Base-by-base conservation (phyloP, 2,113 vertebrate genomes). In the Pithys albifrons region DNA sequence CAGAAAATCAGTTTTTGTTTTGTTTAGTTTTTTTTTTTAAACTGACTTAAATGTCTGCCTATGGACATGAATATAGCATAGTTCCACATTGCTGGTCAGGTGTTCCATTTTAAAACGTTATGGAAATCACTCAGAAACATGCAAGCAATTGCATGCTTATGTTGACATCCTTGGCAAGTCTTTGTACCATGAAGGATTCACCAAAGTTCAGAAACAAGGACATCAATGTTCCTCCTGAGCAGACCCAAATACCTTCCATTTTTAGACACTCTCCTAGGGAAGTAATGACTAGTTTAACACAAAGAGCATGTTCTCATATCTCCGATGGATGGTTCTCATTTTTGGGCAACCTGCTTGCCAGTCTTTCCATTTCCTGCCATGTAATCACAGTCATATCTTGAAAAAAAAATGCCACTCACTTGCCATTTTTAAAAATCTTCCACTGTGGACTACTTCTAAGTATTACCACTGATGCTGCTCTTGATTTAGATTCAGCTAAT, bases 401-500 rank as follows among this genome's bases (percentile, higher is more conserved):
- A 62, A 92, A 93, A n/a, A 46, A 88, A 64, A 93, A 45, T 4
- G 24, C 4, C 18, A 70, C 87, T 93, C 43, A 65, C 65, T 39
- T 89, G 28, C 71, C 39, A n/a, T 69, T 39, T 27, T 35, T 6
- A 61, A 65, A 76, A 67, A 33, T 46, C 7, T 57, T 57, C 58
- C 54, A 62, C 51, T 37, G 14, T 2, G 8, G 70, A 37, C 41
- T 35, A 45, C 39, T 88, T 59, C 49, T 31, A 66, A 54, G 20
- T 45, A 19, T 54, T 48, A 59, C 55, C 90, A 65, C 69, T 73
- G 72, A 82, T 79, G 64, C 52, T 74, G 35, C 48, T 93, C 37
- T 75, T 54, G 46, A 62, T 81, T 92, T 89, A 72, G 71, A 85
- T 74, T 67, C 70, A 86, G 76, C 23, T 78, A 41, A 28, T 76